Conservation (phyloP, 2,113 vertebrate species). For the Lagenorhynchus albirostris region DNA sequence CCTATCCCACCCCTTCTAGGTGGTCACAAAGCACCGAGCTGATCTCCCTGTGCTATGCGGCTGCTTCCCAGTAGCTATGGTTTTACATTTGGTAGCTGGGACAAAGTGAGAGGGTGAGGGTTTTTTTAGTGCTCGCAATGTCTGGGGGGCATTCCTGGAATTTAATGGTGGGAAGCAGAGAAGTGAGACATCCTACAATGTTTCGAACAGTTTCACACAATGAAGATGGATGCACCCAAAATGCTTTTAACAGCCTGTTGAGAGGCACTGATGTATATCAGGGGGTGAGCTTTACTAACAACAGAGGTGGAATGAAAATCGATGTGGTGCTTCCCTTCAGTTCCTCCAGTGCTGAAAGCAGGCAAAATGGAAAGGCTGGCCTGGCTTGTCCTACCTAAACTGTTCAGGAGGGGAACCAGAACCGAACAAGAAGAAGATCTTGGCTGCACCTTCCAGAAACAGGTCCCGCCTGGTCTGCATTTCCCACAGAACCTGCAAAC, state of each 20-base stretch:
- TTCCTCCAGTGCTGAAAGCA: neutral
- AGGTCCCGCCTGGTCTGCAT: neutral
- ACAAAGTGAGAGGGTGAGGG: no score
- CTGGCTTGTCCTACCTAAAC: neutral
- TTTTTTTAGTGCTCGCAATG: neutral
- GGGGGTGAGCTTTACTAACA: neutral
- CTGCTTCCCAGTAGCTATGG: no score
- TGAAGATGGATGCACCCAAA: neutral
- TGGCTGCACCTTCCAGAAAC: neutral
- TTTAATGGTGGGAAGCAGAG: neutral
- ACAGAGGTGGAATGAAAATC: neutral
- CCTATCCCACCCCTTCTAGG: no score
- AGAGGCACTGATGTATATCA: neutral
- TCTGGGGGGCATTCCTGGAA: neutral
- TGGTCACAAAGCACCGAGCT: no score
- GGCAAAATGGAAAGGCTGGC: neutral
- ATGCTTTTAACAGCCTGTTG: neutral
- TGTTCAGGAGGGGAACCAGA: neutral
- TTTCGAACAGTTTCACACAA: neutral
- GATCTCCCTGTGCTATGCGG: no score
- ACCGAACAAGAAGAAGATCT: neutral
- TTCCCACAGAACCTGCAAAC: neutral
- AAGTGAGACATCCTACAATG: neutral
- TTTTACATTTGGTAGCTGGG: no score
- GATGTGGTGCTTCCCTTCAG: neutral